Conservation (phyloP, 2,113 vertebrate species). For the Entelurus aequoreus region DNA sequence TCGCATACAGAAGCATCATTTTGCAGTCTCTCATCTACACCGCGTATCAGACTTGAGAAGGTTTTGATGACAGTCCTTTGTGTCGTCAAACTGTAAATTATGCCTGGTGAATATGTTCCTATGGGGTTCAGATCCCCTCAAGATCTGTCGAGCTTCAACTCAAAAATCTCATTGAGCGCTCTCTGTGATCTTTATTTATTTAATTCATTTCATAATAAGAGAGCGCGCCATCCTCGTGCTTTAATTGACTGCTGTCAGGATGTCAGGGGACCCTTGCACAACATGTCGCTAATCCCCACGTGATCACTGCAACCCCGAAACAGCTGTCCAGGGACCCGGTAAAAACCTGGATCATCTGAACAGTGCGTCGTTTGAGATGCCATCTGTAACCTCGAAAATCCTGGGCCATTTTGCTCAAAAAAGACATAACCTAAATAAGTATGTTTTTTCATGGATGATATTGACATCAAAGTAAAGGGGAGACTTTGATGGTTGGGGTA, state of each 20-base stretch:
- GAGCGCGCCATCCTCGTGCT: conserved; percentile 42
- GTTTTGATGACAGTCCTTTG: conserved; percentile 39
- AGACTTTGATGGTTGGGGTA: no score
- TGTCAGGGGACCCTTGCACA: conserved; percentile 39
- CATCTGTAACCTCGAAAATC: conserved; percentile 15
- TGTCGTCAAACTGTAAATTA: conserved; percentile 52
- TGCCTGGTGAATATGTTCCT: conserved; percentile 26
- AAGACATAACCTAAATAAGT: no score
- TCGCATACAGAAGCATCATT: not conserved
- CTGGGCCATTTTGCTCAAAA: no score
- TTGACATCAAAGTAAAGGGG: no score
- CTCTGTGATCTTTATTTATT: conserved; percentile 5
- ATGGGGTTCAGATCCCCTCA: conserved; percentile 35
- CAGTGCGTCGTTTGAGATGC: conserved; percentile 22
- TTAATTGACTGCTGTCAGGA: conserved; percentile 60
- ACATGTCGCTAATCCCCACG: conserved; percentile 52
- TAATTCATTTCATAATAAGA: conserved; percentile 5
- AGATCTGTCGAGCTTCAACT: conserved; percentile 22
- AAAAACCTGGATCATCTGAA: conserved; percentile 26
- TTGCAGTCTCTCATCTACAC: conserved; percentile 28
- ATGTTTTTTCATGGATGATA: no score
- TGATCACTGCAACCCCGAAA: conserved; percentile 26
- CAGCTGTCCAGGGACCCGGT: conserved; percentile 32
- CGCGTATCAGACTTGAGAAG: not conserved
- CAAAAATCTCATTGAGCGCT: conserved; percentile 40